Base-by-base conservation (phyloP, 2,888 invertebrate genomes). In the Scaptomyza polygonia region DNA sequence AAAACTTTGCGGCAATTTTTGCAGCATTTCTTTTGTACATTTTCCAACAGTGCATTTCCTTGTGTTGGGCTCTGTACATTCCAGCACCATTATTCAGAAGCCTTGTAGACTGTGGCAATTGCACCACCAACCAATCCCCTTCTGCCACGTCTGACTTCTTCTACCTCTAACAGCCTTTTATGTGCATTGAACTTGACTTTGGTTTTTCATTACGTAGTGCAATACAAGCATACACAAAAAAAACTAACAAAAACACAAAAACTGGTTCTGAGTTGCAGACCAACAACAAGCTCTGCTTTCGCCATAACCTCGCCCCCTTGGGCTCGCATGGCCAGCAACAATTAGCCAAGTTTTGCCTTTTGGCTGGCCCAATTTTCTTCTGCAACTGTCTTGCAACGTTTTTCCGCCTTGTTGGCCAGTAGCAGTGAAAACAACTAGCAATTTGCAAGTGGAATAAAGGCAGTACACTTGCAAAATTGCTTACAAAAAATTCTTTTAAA, bases 321-420 rank as follows among this genome's bases (percentile, higher is more conserved):
- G 34, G 66, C 63, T 66, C 49, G 67, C 80, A 78, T 78, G 74
- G 55, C 64, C 77, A 79, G 67, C 68, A 85, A 84, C 89, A 89
- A 89, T 89, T 89, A 88, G 87, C 85, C 87, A 86, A 88, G 87
- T 86, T 88, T 77, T 78, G 67, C 61, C 56, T 72, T 73, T 59
- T 57, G 67, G 67, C 72, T 45, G 74, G 49, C 55, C 61, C 70
- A 72, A 74, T 75, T 75, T 72, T 72, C 66, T 61, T 59, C 34
- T 9, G 39, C 39, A 57, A 58, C 53, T 45, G 57, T 55, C 63
- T 78, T 86, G 84, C 70, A 67, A 66, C 72, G 82, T 77, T 71
- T 72, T 74, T 79, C 66, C 73, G 79, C 70, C 72, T 55, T 77
- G 78, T 68, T 80, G 67, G 68, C 49, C 32, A 63, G 53, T 73